A percentile compares a stretch with the other conserved stretches of the same genome.
phyloP scores from a whole-genome alignment of 2,888 invertebrate genomes.

The Aphodius granarius region DNA sequence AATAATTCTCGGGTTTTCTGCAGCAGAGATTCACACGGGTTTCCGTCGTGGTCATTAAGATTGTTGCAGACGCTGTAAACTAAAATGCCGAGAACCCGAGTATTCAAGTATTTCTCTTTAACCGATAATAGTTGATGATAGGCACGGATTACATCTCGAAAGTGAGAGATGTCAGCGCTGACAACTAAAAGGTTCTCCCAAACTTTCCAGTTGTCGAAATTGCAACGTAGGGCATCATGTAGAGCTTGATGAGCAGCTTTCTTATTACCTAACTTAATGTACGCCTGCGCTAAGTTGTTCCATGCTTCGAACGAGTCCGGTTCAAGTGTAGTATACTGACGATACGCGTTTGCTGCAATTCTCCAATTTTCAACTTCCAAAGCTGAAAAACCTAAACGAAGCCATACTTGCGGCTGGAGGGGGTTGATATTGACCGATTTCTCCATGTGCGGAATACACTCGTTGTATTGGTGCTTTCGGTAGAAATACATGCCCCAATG shows the following conservation, averaged over 20 bases:
- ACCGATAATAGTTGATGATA: conserved; percentile 86
- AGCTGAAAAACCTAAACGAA: conserved; percentile 83
- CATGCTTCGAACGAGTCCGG: conserved; percentile 92
- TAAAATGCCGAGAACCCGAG: conserved; percentile 73
- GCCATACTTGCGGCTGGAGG: conserved; percentile 85
- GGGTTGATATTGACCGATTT: conserved; percentile 84
- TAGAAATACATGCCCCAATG: conserved; percentile 86
- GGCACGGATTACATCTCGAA: conserved; percentile 81
- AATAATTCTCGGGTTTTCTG: conserved; percentile 68
- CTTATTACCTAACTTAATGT: conserved; percentile 85
- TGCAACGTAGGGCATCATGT: conserved; percentile 87
- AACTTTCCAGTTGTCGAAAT: conserved; percentile 90
- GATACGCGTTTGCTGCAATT: conserved; percentile 80
- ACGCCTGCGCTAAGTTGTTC: conserved; percentile 96
- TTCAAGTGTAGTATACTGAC: conserved; percentile 85
- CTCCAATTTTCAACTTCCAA: conserved; percentile 80
- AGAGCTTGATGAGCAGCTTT: conserved; percentile 81
- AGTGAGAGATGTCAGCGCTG: conserved; percentile 83
- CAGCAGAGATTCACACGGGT: conserved; percentile 54
- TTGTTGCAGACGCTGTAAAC: conserved; percentile 70
- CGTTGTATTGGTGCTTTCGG: conserved; percentile 71
- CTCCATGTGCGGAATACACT: conserved; percentile 80
- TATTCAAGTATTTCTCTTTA: conserved; percentile 77
- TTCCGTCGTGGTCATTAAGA: conserved; percentile 63
- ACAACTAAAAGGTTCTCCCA: conserved; percentile 96